Conservation (phyloP, 2,888 invertebrate genomes). For the Drosophila anceps region DNA sequence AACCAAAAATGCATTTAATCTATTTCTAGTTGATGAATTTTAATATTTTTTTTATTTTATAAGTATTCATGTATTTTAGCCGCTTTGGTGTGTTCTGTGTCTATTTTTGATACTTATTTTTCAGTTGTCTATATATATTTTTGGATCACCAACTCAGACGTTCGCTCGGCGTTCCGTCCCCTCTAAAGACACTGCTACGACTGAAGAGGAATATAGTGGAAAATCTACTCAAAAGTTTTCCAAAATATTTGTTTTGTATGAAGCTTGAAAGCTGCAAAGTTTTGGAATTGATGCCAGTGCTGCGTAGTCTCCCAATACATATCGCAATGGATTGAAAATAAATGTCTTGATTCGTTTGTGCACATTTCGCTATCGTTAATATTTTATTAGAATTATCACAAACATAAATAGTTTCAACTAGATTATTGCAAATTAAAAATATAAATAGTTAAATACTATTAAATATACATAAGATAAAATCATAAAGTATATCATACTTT, state of each 20-base stretch:
- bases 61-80: slow-evolving; percentile 7
- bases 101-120: slow-evolving; percentile 38
- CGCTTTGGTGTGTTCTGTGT: slow-evolving; percentile 6
- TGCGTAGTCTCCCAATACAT: slow-evolving; percentile 21
- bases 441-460: slow-evolving; percentile 59
- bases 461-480: slow-evolving; percentile 45
- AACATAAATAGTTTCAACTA: slow-evolving; percentile 65
- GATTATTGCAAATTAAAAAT: slow-evolving; percentile 59
- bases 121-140: slow-evolving; percentile 46
- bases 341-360: slow-evolving; percentile 19
- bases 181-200: slow-evolving; percentile 50
- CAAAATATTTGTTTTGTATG: slow-evolving; percentile 43
- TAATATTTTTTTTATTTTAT: not conserved
- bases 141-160: slow-evolving; percentile 44
- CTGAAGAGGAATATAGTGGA: slow-evolving; percentile 38
- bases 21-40: not conserved
- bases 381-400: slow-evolving; percentile 75
- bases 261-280: slow-evolving; percentile 57
- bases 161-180: slow-evolving; percentile 19
- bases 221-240: slow-evolving; percentile 67
- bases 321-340: not conserved
- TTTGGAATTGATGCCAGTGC: slow-evolving; percentile 44
- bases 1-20: slow-evolving; percentile 54
- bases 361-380: slow-evolving; percentile 30
- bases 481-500: slow-evolving; percentile 33